These are phyloP conservation scores for Acanthaster planci DNA, from an alignment of 35 echinoderm and acorn worm genomes.

Conservation along the genomic window DNA sequence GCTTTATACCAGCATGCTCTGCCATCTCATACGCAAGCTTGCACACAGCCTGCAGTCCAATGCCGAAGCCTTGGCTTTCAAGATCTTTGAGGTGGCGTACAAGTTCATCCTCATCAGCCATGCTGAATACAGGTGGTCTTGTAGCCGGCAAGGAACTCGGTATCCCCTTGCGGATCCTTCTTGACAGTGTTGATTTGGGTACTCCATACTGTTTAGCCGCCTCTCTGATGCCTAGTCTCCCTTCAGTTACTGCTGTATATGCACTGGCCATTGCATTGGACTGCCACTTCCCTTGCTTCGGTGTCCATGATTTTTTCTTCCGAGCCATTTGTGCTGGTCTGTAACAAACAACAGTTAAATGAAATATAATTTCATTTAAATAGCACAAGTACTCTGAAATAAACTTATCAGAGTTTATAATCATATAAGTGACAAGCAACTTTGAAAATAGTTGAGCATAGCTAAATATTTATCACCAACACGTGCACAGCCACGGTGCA, in stretches of 20 bases:
- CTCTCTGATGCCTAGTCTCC: constrained; percentile 28
- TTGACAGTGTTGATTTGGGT: constrained; percentile 35
- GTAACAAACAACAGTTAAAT: too few relatives aligned
- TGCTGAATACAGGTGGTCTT: constrained; percentile 45
- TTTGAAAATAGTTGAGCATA: too few relatives aligned
- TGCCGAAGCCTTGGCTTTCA: constrained; percentile 61
- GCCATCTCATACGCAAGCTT: constrained; percentile 67
- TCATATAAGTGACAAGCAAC: too few relatives aligned
- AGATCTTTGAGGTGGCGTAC: constrained; percentile 50
- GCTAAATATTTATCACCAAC: too few relatives aligned
- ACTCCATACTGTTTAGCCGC: constrained; percentile 24
- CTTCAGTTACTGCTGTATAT: constrained; percentile 4
- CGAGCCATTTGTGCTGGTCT: constrained; percentile 13
- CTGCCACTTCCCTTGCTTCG: constrained; percentile 37
- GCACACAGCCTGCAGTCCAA: constrained; percentile 39
- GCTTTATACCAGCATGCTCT: constrained; percentile 28
- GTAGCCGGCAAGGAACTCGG: constrained; percentile 26
- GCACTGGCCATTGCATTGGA: constrained; percentile 12
- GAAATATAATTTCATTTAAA: too few relatives aligned
- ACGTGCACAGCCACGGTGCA: too few relatives aligned
- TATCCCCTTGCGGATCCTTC: constrained; percentile 32
- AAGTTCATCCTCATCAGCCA: constrained; percentile 43
- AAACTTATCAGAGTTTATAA: too few relatives aligned
- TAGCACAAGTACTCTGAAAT: too few relatives aligned
- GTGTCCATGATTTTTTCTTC: constrained; percentile 27